These are phyloP conservation scores for Stenchaetothrips biformis DNA, from an alignment of 2,888 invertebrate genomes.

Conservation along the genomic window DNA sequence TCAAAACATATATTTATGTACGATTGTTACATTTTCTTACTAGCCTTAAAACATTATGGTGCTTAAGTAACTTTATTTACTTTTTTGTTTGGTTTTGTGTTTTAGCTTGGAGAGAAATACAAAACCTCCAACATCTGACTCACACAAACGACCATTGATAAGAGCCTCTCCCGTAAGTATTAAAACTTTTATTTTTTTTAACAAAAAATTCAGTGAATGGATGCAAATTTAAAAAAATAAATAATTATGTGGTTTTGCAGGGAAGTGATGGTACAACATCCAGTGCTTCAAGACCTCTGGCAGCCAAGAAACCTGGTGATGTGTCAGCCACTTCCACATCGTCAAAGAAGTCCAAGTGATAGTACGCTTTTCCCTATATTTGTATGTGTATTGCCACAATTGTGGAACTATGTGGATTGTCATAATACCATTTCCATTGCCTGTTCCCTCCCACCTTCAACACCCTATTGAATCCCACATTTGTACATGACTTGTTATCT, in stretches of 20 bases:
- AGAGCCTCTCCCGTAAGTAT: conserved; percentile 6
- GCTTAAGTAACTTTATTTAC: neutral
- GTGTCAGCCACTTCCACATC: neutral
- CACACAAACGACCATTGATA: neutral
- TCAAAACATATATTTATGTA: too few species aligned
- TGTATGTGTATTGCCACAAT: neutral
- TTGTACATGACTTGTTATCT: conserved; percentile 15
- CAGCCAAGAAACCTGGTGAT: neutral
- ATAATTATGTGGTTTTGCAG: neutral
- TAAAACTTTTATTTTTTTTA: neutral
- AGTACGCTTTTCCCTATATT: neutral
- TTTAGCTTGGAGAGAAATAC: neutral
- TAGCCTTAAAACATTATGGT: too few species aligned
- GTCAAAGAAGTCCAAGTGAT: conserved; percentile 16
- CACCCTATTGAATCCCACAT: neutral
- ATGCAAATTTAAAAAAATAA: neutral
- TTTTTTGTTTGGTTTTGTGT: neutral
- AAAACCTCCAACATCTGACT: conserved; percentile 9
- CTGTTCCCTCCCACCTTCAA: neutral
- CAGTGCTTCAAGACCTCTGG: neutral
- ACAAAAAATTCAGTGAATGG: neutral
- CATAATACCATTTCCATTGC: neutral
- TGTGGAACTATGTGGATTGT: neutral
- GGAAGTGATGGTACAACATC: conserved; percentile 9
- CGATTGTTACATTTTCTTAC: too few species aligned